Evolutionary conservation across 2,113 vertebrate genomes (phyloP), one percentile per base, ranked within the genome.

Genomic region (Crotalus helleri): DNA sequence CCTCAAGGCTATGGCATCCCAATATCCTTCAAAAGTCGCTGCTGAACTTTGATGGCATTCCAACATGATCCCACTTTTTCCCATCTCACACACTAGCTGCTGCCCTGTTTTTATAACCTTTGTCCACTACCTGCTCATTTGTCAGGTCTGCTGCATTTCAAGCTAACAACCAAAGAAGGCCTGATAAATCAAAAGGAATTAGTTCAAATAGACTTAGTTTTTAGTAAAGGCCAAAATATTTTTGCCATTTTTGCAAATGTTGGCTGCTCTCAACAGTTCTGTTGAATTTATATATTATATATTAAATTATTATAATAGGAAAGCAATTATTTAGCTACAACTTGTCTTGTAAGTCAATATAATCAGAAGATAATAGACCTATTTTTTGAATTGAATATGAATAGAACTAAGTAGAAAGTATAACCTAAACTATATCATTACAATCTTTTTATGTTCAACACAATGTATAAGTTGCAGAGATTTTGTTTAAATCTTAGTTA

Each of bases 261-360:
- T 59, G 26, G 74, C 13, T 74, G 85, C 13, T n/a, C n/a, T 64
- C 87, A 91, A 54, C n/a, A 93, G 55, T 85, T 59, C 87, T 15
- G 26, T 46, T 54, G 57, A 44, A 1, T 88, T 17, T 89, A 12
- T 88, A 90, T 74, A 85, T n/a, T 51, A 2, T 51, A 86, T 86
- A 81, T 93, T 58, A 61, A 55, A 91, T 93, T 69, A 92, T 88
- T 90, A n/a, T 2, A 54, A 33, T 55, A 87, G 87, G 89, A 93
- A 93, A 64, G 69, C 57, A 90, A 92, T 92, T 92, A 93, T 89
- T 92, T 92, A 90, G 61, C 69, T 61, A 53, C 44, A 91, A 61
- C 39, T 33, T 89, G 74, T 23, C 91, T 55, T 90, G 69, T 85
- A 91, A 53, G 24, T 91, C 74, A 89, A 54, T 89, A 90, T 57